Base-by-base conservation (phyloP, 2,113 vertebrate genomes). In the Sardina pilchardus region DNA sequence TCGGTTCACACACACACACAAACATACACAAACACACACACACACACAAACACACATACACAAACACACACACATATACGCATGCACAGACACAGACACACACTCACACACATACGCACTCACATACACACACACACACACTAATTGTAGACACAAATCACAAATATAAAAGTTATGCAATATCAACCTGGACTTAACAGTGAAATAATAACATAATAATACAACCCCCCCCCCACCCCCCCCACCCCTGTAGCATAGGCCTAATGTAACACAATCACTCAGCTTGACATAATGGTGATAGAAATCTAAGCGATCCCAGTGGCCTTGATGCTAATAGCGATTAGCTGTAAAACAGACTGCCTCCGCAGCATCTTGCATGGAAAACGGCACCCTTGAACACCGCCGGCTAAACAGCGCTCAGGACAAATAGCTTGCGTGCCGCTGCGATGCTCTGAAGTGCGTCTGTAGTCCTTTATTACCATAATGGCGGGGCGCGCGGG, bases 51-150 rank as follows among this genome's bases (percentile, higher is more conserved):
- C 48, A 84, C 83, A 84, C 83, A 71, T 21, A 84, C n/a, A n/a
- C 43, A 67, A n/a, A 67, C 63, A 67, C 63, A 67, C 63, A 67
- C 63, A 30, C 63, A 67, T 26, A 30, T 26, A 67, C 63, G 39
- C 39, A 63, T 26, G 14, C 53, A 42, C 59, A 42, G 21, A 16
- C 53, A 84, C 84, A 90, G 88, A 85, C 86, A 85, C 86, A 81
- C 85, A 84, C 71, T 86, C 81, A 86, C 30, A 45, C 59, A 75
- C 39, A 84, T 42, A 71, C 39, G 26, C 56, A 84, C 48, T 16
- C 59, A 26, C 56, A 63, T 4, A 63, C 56, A 63, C 56, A 63
- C 56, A 30, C 59, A 67, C 59, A 67, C 21, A 67, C 59, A 67
- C 56, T 63, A 63, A 63, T 63, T 63, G 56, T 26, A n/a, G 21